Base-by-base conservation (phyloP, 2,888 invertebrate genomes). In the Cheilosia vulpina region DNA sequence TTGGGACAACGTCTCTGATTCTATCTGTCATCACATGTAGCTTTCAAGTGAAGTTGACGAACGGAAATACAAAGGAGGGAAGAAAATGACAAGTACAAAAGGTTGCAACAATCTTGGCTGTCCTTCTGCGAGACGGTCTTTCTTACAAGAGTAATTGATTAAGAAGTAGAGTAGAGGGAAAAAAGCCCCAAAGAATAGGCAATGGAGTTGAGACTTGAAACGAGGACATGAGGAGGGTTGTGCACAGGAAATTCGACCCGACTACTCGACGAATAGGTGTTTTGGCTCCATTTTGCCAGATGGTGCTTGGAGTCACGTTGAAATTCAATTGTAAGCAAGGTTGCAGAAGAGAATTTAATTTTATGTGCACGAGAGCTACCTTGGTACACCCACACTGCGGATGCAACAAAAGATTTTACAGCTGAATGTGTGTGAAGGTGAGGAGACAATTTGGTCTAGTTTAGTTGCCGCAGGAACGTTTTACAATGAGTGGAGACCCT, bases 1-100 rank as follows among this genome's bases (percentile, higher is more conserved):
- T 62, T 78, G 69, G 79, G 63, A 73, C 72, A 78, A 47, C 27
- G 69, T 53, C n/a, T 34, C 45, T 52, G 60, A 50, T 68, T 38
- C 21, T 53, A 72, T 68, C 62, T 55, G 50, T 78, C 68, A 73
- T 31, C 66, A 43, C 11, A 50, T n/a, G n/a, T 52, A 50, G 21
- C 55, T 55, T 77, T 63, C 62, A 21, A 62, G 41, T 62, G 11
- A 71, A 77, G 71, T 71, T 65, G 69, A 77, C 65, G 58, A 77
- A 76, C 81, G 53, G 21, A 82, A 76, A 66, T 71, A 53, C 38
- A 60, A 71, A 53, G 43, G 58, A 45, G 62, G 34, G 31, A 38
- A 38, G 57, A 47, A 47, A 71, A 47, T 60, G 57, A 17, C 38
- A 34, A 27, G 11, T 19, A 62, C 21, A 60, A 41, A 73, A 73